Percentiles rank a stretch among this genome's conserved stretches.
Conservation (phyloP, 2,888 invertebrate species). For the Adelognathus sp. region DNA sequence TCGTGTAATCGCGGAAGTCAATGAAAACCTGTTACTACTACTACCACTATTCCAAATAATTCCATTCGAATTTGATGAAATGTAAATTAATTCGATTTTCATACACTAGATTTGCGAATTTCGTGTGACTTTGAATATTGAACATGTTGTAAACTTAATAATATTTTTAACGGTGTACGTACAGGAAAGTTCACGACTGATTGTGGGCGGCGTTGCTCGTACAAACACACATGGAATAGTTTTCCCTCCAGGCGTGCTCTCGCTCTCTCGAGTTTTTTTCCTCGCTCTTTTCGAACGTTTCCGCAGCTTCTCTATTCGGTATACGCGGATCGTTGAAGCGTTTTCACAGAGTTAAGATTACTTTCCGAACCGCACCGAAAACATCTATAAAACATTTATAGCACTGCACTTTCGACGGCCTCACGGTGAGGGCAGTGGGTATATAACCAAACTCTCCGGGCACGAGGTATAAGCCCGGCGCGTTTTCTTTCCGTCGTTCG, state of each 20-base stretch:
- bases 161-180: too few relatives aligned
- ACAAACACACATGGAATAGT: constrained; percentile 49
- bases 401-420: constrained; percentile 65
- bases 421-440: constrained; percentile 14
- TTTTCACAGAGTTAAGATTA: constrained; percentile 47
- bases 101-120: too few relatives aligned
- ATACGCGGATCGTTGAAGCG: constrained; percentile 24
- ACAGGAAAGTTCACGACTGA: constrained; percentile 18
- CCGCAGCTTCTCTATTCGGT: constrained; percentile 62
- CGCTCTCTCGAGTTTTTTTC: constrained; percentile 56
- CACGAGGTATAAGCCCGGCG: constrained; percentile 15
- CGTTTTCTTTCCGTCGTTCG: not conserved
- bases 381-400: constrained; percentile 69
- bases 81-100: too few relatives aligned
- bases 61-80: too few relatives aligned
- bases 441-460: too few relatives aligned
- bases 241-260: constrained; percentile 62
- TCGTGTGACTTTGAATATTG: too few relatives aligned
- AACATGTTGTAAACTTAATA: too few relatives aligned
- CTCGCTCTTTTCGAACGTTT: constrained; percentile 57
- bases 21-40: too few relatives aligned
- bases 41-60: too few relatives aligned
- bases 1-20: too few relatives aligned
- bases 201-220: constrained; percentile 23
- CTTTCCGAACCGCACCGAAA: constrained; percentile 34